Evolutionary conservation across 2,113 vertebrate genomes (phyloP).

Genomic region (Plecotus auritus): DNA sequence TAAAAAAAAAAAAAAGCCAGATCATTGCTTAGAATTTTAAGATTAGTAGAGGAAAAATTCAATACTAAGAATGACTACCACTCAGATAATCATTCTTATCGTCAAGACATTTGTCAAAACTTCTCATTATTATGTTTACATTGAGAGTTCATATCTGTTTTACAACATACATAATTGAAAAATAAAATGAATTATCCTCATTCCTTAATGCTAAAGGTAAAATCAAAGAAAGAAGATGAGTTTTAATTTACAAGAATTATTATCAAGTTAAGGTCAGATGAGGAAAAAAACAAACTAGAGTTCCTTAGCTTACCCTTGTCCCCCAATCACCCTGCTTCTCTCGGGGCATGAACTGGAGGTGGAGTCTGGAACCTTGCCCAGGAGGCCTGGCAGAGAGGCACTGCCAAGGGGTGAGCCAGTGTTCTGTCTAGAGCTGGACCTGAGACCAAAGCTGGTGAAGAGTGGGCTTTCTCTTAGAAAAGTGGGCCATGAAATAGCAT

Average conservation of each 20-base stretch:
- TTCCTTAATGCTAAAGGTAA: constrained; percentile 16
- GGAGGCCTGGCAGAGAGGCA: not conserved
- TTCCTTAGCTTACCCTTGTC: not conserved
- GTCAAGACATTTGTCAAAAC: constrained; percentile 34
- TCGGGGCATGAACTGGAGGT: not conserved
- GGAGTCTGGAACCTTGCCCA: not conserved
- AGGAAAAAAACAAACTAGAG: too few relatives aligned
- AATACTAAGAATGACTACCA: constrained; percentile 5
- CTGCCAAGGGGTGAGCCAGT: not conserved
- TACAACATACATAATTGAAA: constrained; percentile 20
- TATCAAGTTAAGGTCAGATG: not conserved
- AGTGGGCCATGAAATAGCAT: not conserved
- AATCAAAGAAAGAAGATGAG: constrained; percentile 26
- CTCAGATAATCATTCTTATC: constrained; percentile 36
- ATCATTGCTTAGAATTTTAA: constrained; percentile 32
- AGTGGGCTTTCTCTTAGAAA: not conserved
- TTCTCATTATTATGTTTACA: constrained; percentile 37
- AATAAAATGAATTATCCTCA: constrained; percentile 48
- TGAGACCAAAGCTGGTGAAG: not conserved
- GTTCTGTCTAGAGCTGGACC: not conserved
- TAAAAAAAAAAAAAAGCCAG: not conserved
- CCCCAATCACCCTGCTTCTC: not conserved
- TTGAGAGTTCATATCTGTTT: not conserved
- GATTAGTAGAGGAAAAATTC: constrained; percentile 15
- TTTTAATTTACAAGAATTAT: constrained; percentile 7